A percentile compares a stretch with the other conserved stretches of the same genome.
phyloP scores from a whole-genome alignment of 2,888 invertebrate species.

The Cybosia mesomella region DNA sequence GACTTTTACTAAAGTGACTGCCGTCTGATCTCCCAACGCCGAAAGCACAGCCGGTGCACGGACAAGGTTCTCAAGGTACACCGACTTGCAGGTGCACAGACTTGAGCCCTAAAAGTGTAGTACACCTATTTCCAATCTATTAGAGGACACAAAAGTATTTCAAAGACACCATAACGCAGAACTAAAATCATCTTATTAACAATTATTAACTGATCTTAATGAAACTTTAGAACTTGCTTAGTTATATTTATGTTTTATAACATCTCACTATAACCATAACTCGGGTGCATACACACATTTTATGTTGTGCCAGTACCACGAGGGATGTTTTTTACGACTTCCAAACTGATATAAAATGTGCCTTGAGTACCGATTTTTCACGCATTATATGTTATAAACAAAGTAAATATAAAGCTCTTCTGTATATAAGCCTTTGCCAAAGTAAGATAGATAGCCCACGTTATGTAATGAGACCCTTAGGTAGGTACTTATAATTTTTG shows the following conservation, averaged over 20 bases:
- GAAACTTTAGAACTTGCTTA: background rate
- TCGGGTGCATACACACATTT: slow-evolving; percentile 37
- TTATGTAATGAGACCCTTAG: slow-evolving; percentile 11
- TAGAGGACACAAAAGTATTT: too few relatives aligned
- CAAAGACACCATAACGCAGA: too few relatives aligned
- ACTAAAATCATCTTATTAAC: too few relatives aligned
- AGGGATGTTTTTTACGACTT: slow-evolving; percentile 48
- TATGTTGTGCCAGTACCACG: slow-evolving; percentile 32
- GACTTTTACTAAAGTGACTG: too few relatives aligned
- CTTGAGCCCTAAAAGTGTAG: too few relatives aligned
- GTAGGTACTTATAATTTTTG: slow-evolving; percentile 16
- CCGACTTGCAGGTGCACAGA: too few relatives aligned
- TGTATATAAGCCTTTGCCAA: slow-evolving; percentile 26
- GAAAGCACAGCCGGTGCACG: too few relatives aligned
- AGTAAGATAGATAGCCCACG: slow-evolving; percentile 24
- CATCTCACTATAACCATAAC: slow-evolving; percentile 39
- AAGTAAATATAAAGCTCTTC: slow-evolving; percentile 33
- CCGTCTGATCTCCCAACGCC: too few relatives aligned
- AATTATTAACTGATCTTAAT: too few relatives aligned
- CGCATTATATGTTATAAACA: slow-evolving; percentile 50
- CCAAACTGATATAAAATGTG: slow-evolving; percentile 51
- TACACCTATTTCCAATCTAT: too few relatives aligned
- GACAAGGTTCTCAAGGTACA: too few relatives aligned
- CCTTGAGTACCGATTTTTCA: slow-evolving; percentile 52
- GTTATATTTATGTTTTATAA: slow-evolving; percentile 31